Conservation (phyloP, 2,888 invertebrate species). For the Chydorus sphaericus region DNA sequence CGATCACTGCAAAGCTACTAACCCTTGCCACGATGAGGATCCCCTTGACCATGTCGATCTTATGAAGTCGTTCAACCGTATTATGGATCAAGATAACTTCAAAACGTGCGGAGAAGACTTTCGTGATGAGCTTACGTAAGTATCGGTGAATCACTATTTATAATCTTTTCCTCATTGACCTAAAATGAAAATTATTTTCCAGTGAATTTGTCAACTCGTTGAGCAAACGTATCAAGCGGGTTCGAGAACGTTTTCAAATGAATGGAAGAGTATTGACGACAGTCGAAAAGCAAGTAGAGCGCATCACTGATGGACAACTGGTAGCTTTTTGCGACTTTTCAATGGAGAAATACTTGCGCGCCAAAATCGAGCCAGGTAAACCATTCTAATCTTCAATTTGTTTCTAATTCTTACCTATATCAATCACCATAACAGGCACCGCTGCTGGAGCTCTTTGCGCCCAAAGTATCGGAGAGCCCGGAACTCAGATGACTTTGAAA, state of each 20-base stretch:
- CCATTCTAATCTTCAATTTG: background rate
- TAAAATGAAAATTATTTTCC: no score
- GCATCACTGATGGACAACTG: conserved; percentile 52
- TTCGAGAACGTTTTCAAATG: conserved; percentile 19
- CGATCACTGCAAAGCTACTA: conserved; percentile 61
- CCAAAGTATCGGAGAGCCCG: conserved; percentile 97
- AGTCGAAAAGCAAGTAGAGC: conserved; percentile 33
- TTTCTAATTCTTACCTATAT: background rate
- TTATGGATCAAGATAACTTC: conserved; percentile 33
- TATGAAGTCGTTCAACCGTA: conserved; percentile 28
- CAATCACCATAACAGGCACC: conserved; percentile 41
- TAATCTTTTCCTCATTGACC: background rate
- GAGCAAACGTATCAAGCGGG: conserved; percentile 20
- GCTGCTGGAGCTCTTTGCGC: conserved; percentile 96
- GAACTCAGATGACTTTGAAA: conserved; percentile 98
- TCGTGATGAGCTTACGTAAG: conserved; percentile 54
- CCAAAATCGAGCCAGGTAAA: conserved; percentile 70
- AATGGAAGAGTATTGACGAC: conserved; percentile 10
- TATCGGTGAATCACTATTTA: conserved; percentile 18
- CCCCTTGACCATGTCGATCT: conserved; percentile 40
- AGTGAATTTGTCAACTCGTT: background rate
- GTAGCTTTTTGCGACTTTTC: conserved; percentile 64
- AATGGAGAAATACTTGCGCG: conserved; percentile 72
- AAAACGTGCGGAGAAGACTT: conserved; percentile 48
- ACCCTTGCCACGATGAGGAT: conserved; percentile 50